These are phyloP conservation scores for Pelusios castaneus DNA, from an alignment of 2,113 vertebrate genomes.

Conservation along the genomic window DNA sequence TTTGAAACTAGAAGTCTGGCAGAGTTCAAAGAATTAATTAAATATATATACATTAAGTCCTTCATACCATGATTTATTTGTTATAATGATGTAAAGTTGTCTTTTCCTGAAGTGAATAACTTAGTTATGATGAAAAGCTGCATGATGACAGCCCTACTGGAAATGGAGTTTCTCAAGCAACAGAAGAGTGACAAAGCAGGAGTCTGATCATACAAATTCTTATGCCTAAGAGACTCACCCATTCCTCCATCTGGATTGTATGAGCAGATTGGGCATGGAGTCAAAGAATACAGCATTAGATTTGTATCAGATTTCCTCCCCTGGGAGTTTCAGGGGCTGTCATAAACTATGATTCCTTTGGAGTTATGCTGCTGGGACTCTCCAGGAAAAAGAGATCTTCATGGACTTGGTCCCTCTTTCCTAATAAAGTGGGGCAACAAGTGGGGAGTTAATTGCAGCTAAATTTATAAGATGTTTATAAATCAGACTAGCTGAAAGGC, in stretches of 20 bases:
- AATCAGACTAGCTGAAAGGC: not conserved
- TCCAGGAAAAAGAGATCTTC: not conserved
- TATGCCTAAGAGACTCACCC: not conserved
- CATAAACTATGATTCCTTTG: not conserved
- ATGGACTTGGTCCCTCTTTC: not conserved
- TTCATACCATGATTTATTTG: not conserved
- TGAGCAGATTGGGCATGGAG: rapidly evolving
- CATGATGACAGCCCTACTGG: not conserved
- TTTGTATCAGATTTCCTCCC: not conserved
- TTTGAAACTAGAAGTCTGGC: constrained; percentile 2
- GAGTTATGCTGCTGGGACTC: not conserved
- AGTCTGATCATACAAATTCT: not conserved
- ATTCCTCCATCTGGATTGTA: not conserved
- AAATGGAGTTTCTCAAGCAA: not conserved
- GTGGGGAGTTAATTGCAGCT: not conserved
- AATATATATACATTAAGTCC: constrained; percentile 15
- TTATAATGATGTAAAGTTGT: not conserved
- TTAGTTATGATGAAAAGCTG: not conserved
- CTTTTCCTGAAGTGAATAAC: not conserved
- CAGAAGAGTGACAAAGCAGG: not conserved
- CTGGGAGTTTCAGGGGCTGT: not conserved
- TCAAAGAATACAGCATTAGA: not conserved
- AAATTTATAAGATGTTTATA: not conserved
- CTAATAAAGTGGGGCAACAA: not conserved
- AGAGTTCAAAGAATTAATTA: not conserved